Conservation (phyloP, 1,140 invertebrate genomes). For the Ceratina australensis region DNA sequence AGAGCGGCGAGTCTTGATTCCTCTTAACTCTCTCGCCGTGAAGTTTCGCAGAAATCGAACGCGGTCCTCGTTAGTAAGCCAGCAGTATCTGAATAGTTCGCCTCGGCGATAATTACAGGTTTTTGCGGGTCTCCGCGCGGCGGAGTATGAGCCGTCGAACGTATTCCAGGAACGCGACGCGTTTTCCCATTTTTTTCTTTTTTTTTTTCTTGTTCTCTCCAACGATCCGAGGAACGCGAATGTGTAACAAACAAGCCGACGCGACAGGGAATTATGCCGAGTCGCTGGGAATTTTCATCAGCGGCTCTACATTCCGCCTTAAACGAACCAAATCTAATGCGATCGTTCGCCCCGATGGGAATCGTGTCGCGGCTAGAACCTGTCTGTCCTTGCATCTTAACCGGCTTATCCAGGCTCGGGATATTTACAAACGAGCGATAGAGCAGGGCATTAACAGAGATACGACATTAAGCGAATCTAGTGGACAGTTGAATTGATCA, state of each 20-base stretch:
- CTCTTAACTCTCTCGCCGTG: background rate
- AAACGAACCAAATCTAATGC: slow-evolving; percentile 52
- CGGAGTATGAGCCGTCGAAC: slow-evolving; percentile 20
- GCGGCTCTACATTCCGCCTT: slow-evolving; percentile 38
- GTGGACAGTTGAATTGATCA: background rate
- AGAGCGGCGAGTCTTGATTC: background rate
- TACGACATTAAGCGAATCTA: no score
- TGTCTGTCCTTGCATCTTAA: background rate
- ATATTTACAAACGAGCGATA: background rate
- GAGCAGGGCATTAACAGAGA: background rate
- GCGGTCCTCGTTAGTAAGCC: slow-evolving; percentile 27
- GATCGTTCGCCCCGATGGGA: slow-evolving; percentile 43
- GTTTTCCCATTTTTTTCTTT: background rate
- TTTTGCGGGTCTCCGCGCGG: slow-evolving; percentile 10
- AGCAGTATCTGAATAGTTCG: slow-evolving; percentile 19
- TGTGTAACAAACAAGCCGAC: slow-evolving; percentile 3
- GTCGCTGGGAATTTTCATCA: slow-evolving; percentile 27
- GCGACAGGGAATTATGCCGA: background rate
- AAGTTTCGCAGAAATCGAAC: slow-evolving; percentile 33
- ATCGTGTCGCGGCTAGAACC: slow-evolving; percentile 20
- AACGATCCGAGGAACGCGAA: background rate
- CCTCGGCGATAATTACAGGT: slow-evolving; percentile 27
- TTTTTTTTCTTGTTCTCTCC: background rate
- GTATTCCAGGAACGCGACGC: slow-evolving; percentile 9
- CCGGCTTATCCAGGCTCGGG: background rate